Evolutionary conservation across 2,113 vertebrate genomes (phyloP), one percentile per base, ranked within the genome.

Genomic region (Seriola rivoliana): DNA sequence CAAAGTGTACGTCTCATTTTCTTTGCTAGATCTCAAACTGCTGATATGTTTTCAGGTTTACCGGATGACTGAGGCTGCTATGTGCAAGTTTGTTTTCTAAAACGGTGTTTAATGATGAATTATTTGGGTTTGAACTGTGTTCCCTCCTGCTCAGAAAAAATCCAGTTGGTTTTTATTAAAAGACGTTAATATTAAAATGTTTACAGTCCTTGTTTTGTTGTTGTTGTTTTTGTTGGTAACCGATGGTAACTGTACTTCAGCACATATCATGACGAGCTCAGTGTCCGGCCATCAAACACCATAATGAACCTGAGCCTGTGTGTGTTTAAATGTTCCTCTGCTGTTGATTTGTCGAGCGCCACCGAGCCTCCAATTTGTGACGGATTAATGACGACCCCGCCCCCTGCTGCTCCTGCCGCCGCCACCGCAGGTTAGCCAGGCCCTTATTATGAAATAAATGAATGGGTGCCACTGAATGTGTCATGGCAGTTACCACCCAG

Each of bases 381-480:
- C 9, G 40, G 76, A 84, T 84, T 79, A 84, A 84, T 69, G 75
- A 69, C 10, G 38, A 13, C 13, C 44, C 13, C 46, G 12, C 0
- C 16, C 13, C 44, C 13, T 12, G 2, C 44, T 14, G 12, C 44
- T 14, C 3, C 44, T 14, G 44, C 55, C 3, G 11, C 36, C 1
- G 29, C 44, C 25, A 0, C 64, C 9, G 46, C 40, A n/a, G 48
- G 66, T 71, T 58, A 1, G 40, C 21, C 9, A 3, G 38, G 36
- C 68, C 52, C 60, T 83, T 83, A 78, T 78, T 67, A 73, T 72
- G 75, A 46, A 46, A 78, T 34, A 65, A 83, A 83, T 83, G 60
- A 65, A 78, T 42, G 52, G 74, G 42, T 52, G 60, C 73, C 58
- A 57, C 46, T 64, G 58, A 76, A 23, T 40, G 81, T 71, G 67